phyloP scores from a whole-genome alignment of 2,888 invertebrate species.

The Ceraclea dissimilis region DNA sequence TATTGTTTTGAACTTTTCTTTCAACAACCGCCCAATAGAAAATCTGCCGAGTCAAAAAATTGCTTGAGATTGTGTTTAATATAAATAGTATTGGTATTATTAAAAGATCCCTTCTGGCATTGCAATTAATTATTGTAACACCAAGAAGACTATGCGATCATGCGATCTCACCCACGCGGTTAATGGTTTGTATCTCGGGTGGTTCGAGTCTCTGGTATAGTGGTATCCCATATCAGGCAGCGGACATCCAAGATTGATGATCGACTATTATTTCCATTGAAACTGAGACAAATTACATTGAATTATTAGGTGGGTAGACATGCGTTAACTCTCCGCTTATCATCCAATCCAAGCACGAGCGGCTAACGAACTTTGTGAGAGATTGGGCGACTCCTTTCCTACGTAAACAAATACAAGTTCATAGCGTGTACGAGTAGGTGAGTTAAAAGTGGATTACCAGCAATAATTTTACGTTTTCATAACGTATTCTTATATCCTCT shows the following conservation, averaged over 20 bases:
- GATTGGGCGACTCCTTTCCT: too few relatives aligned
- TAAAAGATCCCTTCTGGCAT: background rate
- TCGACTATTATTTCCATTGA: constrained; percentile 1
- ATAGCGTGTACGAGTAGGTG: too few relatives aligned
- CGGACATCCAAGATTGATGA: constrained; percentile 1
- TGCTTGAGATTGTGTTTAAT: background rate
- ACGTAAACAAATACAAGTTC: too few relatives aligned
- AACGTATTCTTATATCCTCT: too few relatives aligned
- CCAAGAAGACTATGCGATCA: background rate
- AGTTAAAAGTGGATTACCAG: too few relatives aligned
- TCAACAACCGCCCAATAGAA: too few relatives aligned
- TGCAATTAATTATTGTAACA: background rate
- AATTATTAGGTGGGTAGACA: background rate
- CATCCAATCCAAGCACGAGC: too few relatives aligned
- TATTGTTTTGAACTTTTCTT: too few relatives aligned
- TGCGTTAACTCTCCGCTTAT: too few relatives aligned
- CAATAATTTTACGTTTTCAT: too few relatives aligned
- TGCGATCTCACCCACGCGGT: background rate
- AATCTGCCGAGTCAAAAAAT: too few relatives aligned
- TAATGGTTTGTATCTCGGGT: background rate
- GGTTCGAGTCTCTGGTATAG: background rate
- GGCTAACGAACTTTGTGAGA: too few relatives aligned
- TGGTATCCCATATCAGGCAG: background rate
- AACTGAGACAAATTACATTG: background rate
- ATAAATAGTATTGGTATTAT: background rate